Percentiles rank a stretch among this genome's conserved stretches.
phyloP scores from a whole-genome alignment of 2,113 vertebrate genomes.

The Petromus typicus region DNA sequence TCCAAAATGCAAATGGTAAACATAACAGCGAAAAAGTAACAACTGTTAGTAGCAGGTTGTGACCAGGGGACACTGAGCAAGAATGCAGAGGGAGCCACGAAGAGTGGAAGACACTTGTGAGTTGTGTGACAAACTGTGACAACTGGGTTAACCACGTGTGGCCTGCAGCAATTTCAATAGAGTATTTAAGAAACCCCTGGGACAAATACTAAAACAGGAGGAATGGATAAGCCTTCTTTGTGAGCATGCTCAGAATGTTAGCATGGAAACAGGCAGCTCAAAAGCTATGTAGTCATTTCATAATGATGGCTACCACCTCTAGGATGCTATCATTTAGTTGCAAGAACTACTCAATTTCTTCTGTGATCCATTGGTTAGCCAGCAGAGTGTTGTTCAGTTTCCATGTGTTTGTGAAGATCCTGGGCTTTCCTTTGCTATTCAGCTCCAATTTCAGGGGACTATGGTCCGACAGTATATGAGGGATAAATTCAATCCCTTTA shows the following conservation, averaged over 20 bases:
- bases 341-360: too few species aligned
- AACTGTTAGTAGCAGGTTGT: constrained; percentile 44
- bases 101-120: constrained; percentile 45
- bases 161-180: constrained; percentile 57
- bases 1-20: constrained; percentile 75
- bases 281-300: constrained; percentile 69
- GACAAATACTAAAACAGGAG: constrained; percentile 71
- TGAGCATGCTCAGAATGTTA: constrained; percentile 79
- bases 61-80: constrained; percentile 24
- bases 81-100: background rate
- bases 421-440: too few species aligned
- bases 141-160: constrained; percentile 24
- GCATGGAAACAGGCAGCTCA: constrained; percentile 76
- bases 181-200: constrained; percentile 76
- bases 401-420: too few species aligned
- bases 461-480: too few species aligned
- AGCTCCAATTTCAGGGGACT: too few species aligned
- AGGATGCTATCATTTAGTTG: too few species aligned
- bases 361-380: too few species aligned
- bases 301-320: constrained; percentile 72
- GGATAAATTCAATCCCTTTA: too few species aligned
- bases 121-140: constrained; percentile 38
- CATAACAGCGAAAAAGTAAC: constrained; percentile 67
- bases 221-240: constrained; percentile 51
- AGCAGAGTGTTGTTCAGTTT: too few species aligned